Conservation (phyloP, 2,113 vertebrate species). For the Acrocephalus kingi region DNA sequence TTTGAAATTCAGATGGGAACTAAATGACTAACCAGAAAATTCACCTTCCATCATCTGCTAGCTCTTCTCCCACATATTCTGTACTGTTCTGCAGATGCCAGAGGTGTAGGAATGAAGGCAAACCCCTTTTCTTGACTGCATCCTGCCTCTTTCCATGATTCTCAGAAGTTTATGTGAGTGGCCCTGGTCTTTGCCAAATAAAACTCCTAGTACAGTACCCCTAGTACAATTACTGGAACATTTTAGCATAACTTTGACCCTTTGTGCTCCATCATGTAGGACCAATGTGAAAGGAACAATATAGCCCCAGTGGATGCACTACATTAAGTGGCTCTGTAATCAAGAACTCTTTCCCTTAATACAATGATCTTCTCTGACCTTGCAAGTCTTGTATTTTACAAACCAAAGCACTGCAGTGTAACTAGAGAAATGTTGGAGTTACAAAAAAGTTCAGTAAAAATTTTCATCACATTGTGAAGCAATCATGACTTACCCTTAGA, state of each 20-base stretch:
- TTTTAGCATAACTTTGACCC: not conserved
- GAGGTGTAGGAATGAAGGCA: not conserved
- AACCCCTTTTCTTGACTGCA: not conserved
- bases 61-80: not conserved
- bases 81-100: not conserved
- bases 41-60: constrained; percentile 18
- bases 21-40: constrained; percentile 17
- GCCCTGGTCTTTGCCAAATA: not conserved
- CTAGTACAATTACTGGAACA: not conserved
- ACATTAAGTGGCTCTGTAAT: not conserved
- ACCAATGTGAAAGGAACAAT: not conserved
- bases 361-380: not conserved
- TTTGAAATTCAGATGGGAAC: constrained; percentile 47
- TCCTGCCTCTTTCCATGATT: not conserved
- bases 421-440: not conserved
- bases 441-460: not conserved
- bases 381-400: not conserved
- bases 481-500: not conserved
- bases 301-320: not conserved
- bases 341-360: not conserved
- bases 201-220: not conserved
- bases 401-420: not conserved
- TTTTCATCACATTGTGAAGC: not conserved
- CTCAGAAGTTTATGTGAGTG: not conserved
- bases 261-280: not conserved